Percentiles rank a stretch among this genome's conserved stretches.
These are phyloP conservation scores for Drosophila monieri DNA, from an alignment of 2,888 invertebrate species.

Conservation along the genomic window DNA sequence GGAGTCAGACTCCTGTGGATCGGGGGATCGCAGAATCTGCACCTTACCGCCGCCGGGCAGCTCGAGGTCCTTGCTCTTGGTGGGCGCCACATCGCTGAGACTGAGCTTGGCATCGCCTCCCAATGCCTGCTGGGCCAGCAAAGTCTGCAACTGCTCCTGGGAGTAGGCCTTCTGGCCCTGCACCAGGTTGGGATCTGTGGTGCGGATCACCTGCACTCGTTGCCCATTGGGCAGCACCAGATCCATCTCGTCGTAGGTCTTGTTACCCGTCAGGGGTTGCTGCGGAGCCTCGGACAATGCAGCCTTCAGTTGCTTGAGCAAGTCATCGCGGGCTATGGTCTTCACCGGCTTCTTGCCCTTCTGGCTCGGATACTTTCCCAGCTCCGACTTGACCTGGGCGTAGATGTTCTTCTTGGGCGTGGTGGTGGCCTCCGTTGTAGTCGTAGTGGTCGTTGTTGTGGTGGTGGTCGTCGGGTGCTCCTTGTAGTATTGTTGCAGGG, in stretches of 20 bases:
- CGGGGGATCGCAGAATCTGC: conserved; percentile 88
- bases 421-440: conserved; percentile 85
- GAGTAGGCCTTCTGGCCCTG: conserved; percentile 85
- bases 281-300: conserved; percentile 89
- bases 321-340: conserved; percentile 88
- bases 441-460: conserved; percentile 88
- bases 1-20: conserved; percentile 86
- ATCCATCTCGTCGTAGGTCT: conserved; percentile 90
- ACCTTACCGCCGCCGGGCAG: conserved; percentile 90
- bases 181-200: conserved; percentile 88
- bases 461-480: conserved; percentile 89
- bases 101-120: conserved; percentile 62
- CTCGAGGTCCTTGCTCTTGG: conserved; percentile 88
- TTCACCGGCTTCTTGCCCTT: conserved; percentile 84
- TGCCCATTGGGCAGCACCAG: conserved; percentile 90
- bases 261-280: conserved; percentile 87
- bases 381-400: conserved; percentile 86
- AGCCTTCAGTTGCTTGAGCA: conserved; percentile 90
- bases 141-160: conserved; percentile 84
- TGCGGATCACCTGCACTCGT: conserved; percentile 89
- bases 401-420: conserved; percentile 86
- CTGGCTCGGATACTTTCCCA: conserved; percentile 72
- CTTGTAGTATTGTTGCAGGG: conserved; percentile 88
- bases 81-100: conserved; percentile 77
- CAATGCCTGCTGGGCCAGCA: conserved; percentile 74